Evolutionary conservation across 2,113 vertebrate genomes (phyloP), one percentile per base, ranked within the genome.

Genomic region (Accipiter cooperii): DNA sequence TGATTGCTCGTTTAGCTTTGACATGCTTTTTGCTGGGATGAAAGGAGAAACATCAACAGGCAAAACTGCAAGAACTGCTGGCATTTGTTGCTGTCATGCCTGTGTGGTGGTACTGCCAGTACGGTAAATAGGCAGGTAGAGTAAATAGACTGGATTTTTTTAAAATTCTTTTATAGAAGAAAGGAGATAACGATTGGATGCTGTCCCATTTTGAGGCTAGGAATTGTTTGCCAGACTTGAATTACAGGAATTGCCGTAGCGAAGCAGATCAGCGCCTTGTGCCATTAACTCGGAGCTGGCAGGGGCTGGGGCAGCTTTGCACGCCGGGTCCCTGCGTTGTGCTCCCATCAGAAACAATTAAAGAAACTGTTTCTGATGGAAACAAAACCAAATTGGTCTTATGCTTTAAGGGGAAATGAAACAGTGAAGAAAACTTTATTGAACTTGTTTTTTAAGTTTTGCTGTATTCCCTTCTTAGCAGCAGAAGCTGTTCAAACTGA

Each of bases 211-310:
- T 88, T 38, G 79, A 92, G 87, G 5, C 47, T 4, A 58, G 81
- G 91, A 73, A 65, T 87, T 85, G 89, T 95, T 95, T 78, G 84
- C 81, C 60, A 77, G 84, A 12, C 68, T 92, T 87, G 93, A 94
- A 87, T 89, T 61, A 63, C 89, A 84, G 94, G 93, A 94, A 81
- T 92, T 89, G 96, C 87, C 38, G 20, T 73, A 19, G 63, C 3
- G 21, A 80, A 87, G 87, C 65, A 60, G 89, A 73, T 33, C 89
- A 60, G 87, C 12, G 9, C 83, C 49, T 29, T 9, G 64, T 82
- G 88, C 88, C 78, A 18, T 65, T 12, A 25, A 7, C 18, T n/a
- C 33, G 4, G 82, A 49, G 76, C 65, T 83, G 84, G 66, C 89
- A 70, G 79, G 54, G 64, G 55, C 79, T 13, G 20, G 52, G 46